Evolutionary conservation across 2,113 vertebrate species (phyloP), one percentile per base, ranked within the genome.

Genomic region (Oreochromis spilurus): DNA sequence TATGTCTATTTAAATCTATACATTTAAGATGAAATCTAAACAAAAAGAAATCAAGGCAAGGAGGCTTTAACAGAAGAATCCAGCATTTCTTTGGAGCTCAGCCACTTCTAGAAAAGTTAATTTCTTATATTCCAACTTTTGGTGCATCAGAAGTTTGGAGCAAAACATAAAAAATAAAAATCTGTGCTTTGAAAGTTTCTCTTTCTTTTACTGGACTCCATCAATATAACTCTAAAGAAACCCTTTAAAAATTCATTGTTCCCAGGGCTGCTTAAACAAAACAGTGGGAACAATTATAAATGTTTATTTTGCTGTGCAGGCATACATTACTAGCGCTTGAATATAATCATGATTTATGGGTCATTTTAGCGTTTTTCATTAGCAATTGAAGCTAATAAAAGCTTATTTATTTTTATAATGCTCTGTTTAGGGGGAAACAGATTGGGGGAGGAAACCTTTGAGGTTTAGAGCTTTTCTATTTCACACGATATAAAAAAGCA

Each of bases 281-380:
- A 72, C 38, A 26, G 38, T 72, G 3, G 65, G 65, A 45, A 72
- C 67, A 72, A 45, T 72, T 72, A 45, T 17, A 6, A 45, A 72
- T 17, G 21, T 72, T 45, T 45, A 9, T 45, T 45, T 72, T 72
- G 24, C 67, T 24, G 21, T 72, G 67, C 67, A 43, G 13, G 21
- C 21, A 26, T 72, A 16, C 9, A 45, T 72, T 17, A 72, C 67
- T 13, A 72, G 38, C 2, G 8, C 2, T 16, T 24, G 5, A 72
- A 45, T 45, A 24, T 72, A 72, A 45, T 72, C 38, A 45, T 72
- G 67, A 72, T 45, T 10, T 72, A 72, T 72, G 21, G 67, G 67
- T 72, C 38, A 72, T 72, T 72, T 45, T 16, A 45, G 16, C 2
- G 2, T 16, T 6, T 72, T 72, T 26, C 67, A 72, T 72, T 72